Evolutionary conservation across 2,113 vertebrate species (phyloP), one percentile per base, ranked within the genome.

Genomic region (Gymnorhina tibicen): DNA sequence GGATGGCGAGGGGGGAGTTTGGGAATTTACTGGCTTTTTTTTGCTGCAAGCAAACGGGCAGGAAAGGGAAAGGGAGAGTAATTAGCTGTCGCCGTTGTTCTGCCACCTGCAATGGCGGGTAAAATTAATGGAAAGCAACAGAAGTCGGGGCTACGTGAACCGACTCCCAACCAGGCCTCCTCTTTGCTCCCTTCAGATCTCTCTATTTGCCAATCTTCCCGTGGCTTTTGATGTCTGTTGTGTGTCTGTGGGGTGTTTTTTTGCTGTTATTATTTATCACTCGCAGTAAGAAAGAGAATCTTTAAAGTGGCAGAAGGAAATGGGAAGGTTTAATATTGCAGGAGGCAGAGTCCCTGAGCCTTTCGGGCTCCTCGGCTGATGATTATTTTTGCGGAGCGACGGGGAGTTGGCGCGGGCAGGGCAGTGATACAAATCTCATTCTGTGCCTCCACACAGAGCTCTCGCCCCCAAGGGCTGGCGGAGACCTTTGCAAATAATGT

Each of bases 221-320:
- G 5, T 60, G 93, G 56, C 86, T 94, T 97, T 97, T 97, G 95
- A 97, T 97, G 96, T 97, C 94, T 94, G 95, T 80, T 85, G 78
- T 94, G 91, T 96, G 93, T 96, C 94, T 88, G 93, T 81, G 88
- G 96, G 90, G 86, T 92, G 91, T 58, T 93, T 91, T 86, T 84
- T 58, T n/a, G 74, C 87, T 72, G 81, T 93, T 97, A 94, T 94
- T 97, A 97, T 97, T 97, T 96, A 96, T 97, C 92, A 86, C 96
- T 75, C 8, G 7, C 76, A 4, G 93, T 93, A 78, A 95, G 95
- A 97, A 97, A 97, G 87, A 89, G 96, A 97, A 93, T 95, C 92
- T 97, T 97, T 94, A 97, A 97, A 96, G 92, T 73, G 83, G 93
- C 86, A 94, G 94, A 73, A 84, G 95, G 91, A 97, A 95, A 94